These are phyloP conservation scores for Neolamprologus devosi DNA, from an alignment of 2,113 vertebrate species.

Conservation along the genomic window DNA sequence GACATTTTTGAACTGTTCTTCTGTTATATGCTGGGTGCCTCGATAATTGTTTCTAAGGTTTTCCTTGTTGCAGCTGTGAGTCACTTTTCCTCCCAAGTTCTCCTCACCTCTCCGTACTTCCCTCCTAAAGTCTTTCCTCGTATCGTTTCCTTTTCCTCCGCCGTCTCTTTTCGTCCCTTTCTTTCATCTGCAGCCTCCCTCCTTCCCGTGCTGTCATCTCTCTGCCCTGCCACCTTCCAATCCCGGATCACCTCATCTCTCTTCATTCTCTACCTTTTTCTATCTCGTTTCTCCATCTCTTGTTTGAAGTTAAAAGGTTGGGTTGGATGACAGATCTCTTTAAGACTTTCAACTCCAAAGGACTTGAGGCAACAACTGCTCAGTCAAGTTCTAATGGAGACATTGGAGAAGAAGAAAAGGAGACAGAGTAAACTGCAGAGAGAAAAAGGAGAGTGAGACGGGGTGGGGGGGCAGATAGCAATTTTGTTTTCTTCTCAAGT, in stretches of 20 bases:
- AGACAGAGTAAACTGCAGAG: conserved; percentile 19
- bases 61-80: neutral
- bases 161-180: neutral
- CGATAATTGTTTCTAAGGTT: neutral
- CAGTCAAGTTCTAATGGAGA: conserved; percentile 42
- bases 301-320: conserved; percentile 41
- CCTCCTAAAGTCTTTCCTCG: neutral
- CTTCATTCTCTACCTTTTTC: conserved; percentile 14
- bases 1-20: neutral
- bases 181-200: neutral
- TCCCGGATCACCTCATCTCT: conserved; percentile 12
- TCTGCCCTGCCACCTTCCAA: neutral
- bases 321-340: conserved; percentile 38
- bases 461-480: conserved; percentile 5
- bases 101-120: neutral
- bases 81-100: neutral
- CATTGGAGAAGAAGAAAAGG: conserved; percentile 18
- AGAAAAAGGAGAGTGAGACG: neutral
- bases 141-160: neutral
- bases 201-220: neutral
- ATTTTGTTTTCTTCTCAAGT: conserved; percentile 53
- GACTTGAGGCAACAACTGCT: conserved; percentile 38
- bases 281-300: conserved; percentile 23
- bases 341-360: conserved; percentile 53
- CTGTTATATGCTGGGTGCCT: neutral